Evolutionary conservation across 2,797 vertebrate genomes (phyloP), one percentile per base, ranked within the genome.

Genomic region (Myotis planiceps): DNA sequence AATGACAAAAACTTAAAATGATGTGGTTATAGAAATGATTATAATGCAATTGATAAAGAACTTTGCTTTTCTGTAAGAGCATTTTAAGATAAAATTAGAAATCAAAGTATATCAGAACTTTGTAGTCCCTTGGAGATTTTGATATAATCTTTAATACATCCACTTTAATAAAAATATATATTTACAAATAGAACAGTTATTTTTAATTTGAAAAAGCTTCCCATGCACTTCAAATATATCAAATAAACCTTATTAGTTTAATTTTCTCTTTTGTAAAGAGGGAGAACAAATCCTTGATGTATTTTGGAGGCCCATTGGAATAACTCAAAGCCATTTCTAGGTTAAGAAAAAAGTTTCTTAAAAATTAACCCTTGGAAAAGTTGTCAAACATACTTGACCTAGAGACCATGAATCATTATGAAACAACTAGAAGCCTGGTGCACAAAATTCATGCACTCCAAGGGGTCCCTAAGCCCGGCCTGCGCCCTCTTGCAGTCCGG

Each of bases 111-210:
- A 49, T 23, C 45, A 49, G 72, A 49, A 75, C 19, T 75, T 75
- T 75, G 9, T 75, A 49, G 72, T 32, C 29, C 32, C 5, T 75
- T 74, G 29, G n/a, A 49, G 9, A 49, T 49, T 75, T 49, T n/a
- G 47, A 49, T 49, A 23, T 49, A 49, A 75, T 75, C 72, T 49
- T 45, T 75, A 75, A 29, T 49, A 49, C 15, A 49, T 49, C 72
- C 45, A 75, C 29, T 75, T 49, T 32, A 49, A 75, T 75, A 75
- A 75, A 74, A 49, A 75, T 75, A 16, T 74, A 75, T 74, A 29
- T 32, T 49, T 75, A 74, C 29, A 75, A 49, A 32, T 75, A 32
- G 1, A 75, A 75, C 29, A 75, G 45, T 74, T 32, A n/a, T 49
- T 47, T 75, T 75, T 49, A 21, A 21, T 75, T 75, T 32, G 5